phyloP scores from a whole-genome alignment of 2,888 invertebrate genomes.

The Nomada fabriciana region DNA sequence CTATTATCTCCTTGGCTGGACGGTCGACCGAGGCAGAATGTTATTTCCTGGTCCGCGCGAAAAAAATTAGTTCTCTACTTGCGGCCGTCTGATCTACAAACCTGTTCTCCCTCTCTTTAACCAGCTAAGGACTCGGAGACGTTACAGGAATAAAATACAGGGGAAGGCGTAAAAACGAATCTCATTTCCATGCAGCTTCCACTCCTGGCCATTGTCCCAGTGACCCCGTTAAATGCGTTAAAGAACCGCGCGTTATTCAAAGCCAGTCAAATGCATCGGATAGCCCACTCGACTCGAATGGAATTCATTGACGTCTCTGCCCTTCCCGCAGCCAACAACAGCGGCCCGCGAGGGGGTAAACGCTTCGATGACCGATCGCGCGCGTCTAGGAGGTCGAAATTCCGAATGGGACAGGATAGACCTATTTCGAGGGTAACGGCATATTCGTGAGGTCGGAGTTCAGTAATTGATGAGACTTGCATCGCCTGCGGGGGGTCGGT shows the following conservation, averaged over 20 bases:
- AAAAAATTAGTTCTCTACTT: constrained; percentile 21
- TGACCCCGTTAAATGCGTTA: constrained; percentile 49
- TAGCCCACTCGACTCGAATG: constrained; percentile 31
- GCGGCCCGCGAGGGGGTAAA: constrained; percentile 11
- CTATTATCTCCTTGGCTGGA: constrained; percentile 17
- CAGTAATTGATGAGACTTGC: constrained; percentile 72
- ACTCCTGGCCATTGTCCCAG: constrained; percentile 28
- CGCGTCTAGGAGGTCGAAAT: constrained; percentile 31
- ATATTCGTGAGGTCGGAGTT: constrained; percentile 50
- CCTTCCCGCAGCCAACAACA: neutral
- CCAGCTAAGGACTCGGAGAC: too few species aligned
- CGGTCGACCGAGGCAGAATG: constrained; percentile 1
- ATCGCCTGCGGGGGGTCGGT: constrained; percentile 22
- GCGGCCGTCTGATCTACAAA: neutral
- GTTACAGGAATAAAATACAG: too few species aligned
- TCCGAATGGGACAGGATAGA: constrained; percentile 49
- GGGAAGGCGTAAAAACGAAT: too few species aligned
- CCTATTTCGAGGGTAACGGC: constrained; percentile 41
- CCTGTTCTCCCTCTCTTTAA: neutral
- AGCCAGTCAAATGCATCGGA: constrained; percentile 28
- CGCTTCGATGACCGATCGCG: constrained; percentile 50
- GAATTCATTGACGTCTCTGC: constrained; percentile 27
- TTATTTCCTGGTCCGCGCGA: constrained; percentile 7
- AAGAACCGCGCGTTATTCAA: constrained; percentile 39
- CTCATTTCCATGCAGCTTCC: constrained; percentile 10